Conservation (phyloP, 2,113 vertebrate species). For the Pelmatolapia mariae region DNA sequence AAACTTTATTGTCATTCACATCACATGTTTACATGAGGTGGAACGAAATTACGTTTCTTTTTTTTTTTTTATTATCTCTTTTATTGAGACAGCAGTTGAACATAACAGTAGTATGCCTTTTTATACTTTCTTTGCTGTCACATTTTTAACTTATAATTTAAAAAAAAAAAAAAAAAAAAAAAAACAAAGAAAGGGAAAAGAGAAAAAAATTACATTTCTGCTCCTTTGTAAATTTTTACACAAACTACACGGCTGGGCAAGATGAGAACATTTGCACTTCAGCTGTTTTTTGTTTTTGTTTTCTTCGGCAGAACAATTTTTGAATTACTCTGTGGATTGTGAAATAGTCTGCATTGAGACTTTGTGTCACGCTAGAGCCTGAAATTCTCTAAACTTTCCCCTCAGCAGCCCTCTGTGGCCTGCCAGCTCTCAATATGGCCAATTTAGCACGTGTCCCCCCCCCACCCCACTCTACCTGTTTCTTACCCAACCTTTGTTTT, state of each 20-base stretch:
- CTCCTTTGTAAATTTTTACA: background rate
- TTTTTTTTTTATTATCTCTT: background rate
- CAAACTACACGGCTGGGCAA: fast-evolving
- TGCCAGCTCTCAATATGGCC: background rate
- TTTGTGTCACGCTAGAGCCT: background rate
- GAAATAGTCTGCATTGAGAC: background rate
- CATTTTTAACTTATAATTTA: too few relatives aligned
- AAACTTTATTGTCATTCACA: background rate
- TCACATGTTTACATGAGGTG: background rate
- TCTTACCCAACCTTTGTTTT: slow-evolving; percentile 7
- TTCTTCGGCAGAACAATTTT: background rate
- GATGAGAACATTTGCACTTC: background rate
- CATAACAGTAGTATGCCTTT: background rate
- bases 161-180: too few relatives aligned
- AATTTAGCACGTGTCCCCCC: background rate
- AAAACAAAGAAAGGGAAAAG: too few relatives aligned
- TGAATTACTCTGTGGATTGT: background rate
- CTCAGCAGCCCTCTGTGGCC: background rate
- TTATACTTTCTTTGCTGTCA: background rate
- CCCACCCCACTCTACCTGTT: background rate
- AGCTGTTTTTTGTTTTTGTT: background rate
- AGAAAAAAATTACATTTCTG: too few relatives aligned
- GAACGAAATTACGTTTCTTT: background rate
- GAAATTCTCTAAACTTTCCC: background rate
- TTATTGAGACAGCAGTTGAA: background rate